Conservation (phyloP, 2,113 vertebrate species). For the Epinephelus cyanopodus region DNA sequence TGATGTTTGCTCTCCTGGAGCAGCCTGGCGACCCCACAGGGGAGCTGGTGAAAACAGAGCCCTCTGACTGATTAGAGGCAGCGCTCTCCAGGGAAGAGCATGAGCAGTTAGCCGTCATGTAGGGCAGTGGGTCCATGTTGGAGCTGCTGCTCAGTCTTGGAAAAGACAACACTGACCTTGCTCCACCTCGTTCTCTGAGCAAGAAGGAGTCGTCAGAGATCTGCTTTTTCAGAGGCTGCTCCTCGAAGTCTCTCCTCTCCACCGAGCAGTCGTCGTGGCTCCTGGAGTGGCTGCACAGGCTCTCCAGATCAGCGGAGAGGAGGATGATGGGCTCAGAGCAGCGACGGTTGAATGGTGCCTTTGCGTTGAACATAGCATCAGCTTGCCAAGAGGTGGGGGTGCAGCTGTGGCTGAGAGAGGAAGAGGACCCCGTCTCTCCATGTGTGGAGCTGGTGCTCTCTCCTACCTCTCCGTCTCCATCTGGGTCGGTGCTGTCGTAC, state of each 20-base stretch:
- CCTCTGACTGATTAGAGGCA: conserved; percentile 85
- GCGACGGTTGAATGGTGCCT: conserved; percentile 82
- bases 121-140: conserved; percentile 41
- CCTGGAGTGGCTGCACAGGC: conserved; percentile 82
- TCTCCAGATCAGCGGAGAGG: conserved; percentile 57
- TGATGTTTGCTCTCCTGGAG: conserved; percentile 77
- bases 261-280: conserved; percentile 89
- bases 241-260: conserved; percentile 67
- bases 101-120: conserved; percentile 64
- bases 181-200: conserved; percentile 35
- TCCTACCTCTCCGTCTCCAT: conserved; percentile 80
- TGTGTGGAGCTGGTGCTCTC: conserved; percentile 21
- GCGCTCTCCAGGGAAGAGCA: conserved; percentile 87
- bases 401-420: conserved; percentile 58
- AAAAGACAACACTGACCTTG: conserved; percentile 55
- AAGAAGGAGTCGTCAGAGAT: conserved; percentile 85
- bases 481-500: conserved; percentile 93
- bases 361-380: conserved; percentile 68
- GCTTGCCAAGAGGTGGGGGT: conserved; percentile 61
- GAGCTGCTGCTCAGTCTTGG: conserved; percentile 69
- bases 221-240: conserved; percentile 81
- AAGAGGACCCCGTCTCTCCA: conserved; percentile 50
- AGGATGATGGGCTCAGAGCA: conserved; percentile 91
- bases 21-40: conserved; percentile 88
- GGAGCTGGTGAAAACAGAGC: conserved; percentile 89